phyloP scores from a whole-genome alignment of 2,797 vertebrate genomes.

The Paguma larvata region DNA sequence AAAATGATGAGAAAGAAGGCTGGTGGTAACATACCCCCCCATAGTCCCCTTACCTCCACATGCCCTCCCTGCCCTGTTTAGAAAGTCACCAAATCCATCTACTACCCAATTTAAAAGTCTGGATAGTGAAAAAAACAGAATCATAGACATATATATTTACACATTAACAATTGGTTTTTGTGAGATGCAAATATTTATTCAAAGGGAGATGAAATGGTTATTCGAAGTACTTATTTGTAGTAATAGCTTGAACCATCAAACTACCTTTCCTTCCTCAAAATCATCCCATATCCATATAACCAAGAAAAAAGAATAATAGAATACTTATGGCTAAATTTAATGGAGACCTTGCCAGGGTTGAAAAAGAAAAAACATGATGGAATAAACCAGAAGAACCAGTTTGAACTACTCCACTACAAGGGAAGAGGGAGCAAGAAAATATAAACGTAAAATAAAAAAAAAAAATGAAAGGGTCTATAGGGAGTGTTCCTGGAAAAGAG shows the following conservation, averaged over 20 bases:
- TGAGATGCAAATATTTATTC: slow-evolving; percentile 52
- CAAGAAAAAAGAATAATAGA: slow-evolving; percentile 63
- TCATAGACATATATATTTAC: not conserved
- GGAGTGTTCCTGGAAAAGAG: not conserved
- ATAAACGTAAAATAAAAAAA: slow-evolving; percentile 44
- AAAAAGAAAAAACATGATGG: not conserved
- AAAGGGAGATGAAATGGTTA: not conserved
- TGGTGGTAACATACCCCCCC: not conserved
- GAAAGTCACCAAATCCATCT: not conserved
- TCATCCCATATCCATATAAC: slow-evolving; percentile 32
- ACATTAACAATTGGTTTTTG: not conserved
- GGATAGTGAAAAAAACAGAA: slow-evolving; percentile 24
- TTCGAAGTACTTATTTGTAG: slow-evolving; percentile 12
- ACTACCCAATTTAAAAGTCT: slow-evolving; percentile 6
- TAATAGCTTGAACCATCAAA: slow-evolving; percentile 27
- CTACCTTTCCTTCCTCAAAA: slow-evolving; percentile 55
- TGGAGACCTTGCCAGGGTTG: slow-evolving; percentile 15
- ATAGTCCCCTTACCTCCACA: not conserved
- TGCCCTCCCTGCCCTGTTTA: not conserved
- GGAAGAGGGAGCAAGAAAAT: not conserved
- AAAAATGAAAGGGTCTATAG: not conserved
- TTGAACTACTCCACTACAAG: slow-evolving; percentile 37
- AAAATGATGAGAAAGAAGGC: slow-evolving; percentile 9
- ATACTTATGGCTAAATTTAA: slow-evolving; percentile 19
- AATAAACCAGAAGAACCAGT: slow-evolving; percentile 69